Conservation (phyloP, 2,797 vertebrate genomes). For the Morelia viridis region DNA sequence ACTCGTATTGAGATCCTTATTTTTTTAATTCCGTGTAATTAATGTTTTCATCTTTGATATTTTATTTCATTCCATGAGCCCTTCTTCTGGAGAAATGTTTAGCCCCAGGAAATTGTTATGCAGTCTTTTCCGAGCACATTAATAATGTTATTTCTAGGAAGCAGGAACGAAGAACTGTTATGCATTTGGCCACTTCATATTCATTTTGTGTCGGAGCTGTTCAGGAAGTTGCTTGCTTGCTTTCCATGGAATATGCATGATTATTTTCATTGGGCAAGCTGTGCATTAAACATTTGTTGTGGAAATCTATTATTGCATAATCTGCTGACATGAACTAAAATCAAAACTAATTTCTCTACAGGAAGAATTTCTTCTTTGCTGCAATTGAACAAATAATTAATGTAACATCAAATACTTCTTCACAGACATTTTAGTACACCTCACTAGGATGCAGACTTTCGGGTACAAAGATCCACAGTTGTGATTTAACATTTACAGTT, state of each 20-base stretch:
- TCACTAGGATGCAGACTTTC: neutral
- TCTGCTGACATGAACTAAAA: neutral
- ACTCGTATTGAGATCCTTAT: too few species aligned
- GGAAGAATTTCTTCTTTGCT: neutral
- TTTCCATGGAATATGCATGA: slow-evolving; percentile 40
- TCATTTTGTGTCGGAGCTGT: slow-evolving; percentile 3
- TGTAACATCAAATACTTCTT: accelerated
- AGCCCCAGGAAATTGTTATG: neutral
- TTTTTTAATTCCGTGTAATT: neutral
- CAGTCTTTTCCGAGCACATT: neutral
- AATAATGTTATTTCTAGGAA: neutral
- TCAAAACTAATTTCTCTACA: neutral
- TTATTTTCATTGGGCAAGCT: slow-evolving; percentile 17
- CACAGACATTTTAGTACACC: neutral
- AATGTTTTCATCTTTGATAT: neutral
- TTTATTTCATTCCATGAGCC: neutral
- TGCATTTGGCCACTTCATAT: slow-evolving; percentile 56
- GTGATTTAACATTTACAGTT: neutral
- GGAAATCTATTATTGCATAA: accelerated
- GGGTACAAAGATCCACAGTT: neutral
- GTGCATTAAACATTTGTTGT: neutral
- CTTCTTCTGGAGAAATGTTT: neutral
- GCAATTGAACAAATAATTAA: neutral
- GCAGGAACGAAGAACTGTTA: neutral
- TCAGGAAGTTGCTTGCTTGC: slow-evolving; percentile 6